A percentile compares a stretch with the other conserved stretches of the same genome.
Conservation (phyloP, 2,113 vertebrate genomes). For the Jaculus jaculus region DNA sequence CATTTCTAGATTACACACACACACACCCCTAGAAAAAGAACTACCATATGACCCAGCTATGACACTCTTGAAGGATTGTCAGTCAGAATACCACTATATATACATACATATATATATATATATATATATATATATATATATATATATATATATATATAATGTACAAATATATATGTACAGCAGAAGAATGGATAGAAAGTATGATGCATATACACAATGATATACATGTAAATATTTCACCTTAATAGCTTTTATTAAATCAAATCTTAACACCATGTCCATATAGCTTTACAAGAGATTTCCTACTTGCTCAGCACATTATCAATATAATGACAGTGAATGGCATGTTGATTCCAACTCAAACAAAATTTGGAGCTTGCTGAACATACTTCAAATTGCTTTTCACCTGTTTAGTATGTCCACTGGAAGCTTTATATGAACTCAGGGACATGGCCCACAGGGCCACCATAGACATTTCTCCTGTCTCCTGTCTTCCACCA, state of each 20-base stretch:
- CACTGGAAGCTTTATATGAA: neutral
- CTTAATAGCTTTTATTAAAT: conserved; percentile 15
- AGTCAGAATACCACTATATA: neutral
- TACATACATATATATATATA: no score
- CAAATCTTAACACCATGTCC: neutral
- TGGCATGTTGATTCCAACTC: no score
- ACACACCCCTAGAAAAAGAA: no score
- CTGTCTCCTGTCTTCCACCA: neutral
- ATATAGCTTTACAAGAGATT: neutral
- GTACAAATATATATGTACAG: no score
- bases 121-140: no score
- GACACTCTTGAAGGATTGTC: no score
- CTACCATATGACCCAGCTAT: no score
- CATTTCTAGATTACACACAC: no score
- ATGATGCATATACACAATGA: neutral
- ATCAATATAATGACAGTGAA: no score
- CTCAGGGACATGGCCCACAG: neutral
- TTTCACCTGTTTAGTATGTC: neutral
- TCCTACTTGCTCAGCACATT: neutral
- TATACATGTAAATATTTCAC: no score
- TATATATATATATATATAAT: no score
- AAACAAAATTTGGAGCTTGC: neutral
- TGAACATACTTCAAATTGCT: neutral
- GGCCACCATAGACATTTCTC: neutral
- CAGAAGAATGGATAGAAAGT: neutral